Percentiles rank a stretch among this genome's conserved stretches.
Conservation (phyloP, 30 jellyfish, hydroid and myxozoan species). For the Aurelia coerulea region DNA sequence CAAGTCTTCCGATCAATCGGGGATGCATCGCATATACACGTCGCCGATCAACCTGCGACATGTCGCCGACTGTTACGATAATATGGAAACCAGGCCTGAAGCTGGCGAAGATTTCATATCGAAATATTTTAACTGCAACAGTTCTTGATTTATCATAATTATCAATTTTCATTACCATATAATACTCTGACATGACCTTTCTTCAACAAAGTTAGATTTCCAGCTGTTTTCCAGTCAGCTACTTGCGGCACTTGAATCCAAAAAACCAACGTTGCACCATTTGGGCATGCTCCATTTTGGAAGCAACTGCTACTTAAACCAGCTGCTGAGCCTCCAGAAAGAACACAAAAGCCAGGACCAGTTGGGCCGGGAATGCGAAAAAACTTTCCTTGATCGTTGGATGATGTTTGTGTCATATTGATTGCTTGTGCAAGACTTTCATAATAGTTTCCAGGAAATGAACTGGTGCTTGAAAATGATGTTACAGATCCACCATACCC, state of each 20-base stretch:
- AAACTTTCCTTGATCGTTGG: not conserved
- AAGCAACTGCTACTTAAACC: not conserved
- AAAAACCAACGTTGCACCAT: constrained; percentile 27
- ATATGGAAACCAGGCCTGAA: too few species aligned
- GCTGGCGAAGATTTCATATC: too few species aligned
- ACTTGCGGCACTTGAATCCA: constrained; percentile 56
- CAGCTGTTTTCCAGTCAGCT: constrained; percentile 27
- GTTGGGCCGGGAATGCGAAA: constrained; percentile 47
- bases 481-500: not conserved
- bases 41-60: too few species aligned
- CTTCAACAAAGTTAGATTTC: constrained; percentile 34
- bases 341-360: constrained; percentile 11
- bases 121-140: too few species aligned
- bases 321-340: too few species aligned
- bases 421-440: constrained; percentile 8
- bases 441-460: not conserved
- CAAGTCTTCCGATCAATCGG: too few species aligned
- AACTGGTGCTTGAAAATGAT: not conserved
- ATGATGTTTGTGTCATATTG: not conserved
- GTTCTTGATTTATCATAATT: too few species aligned
- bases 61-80: too few species aligned
- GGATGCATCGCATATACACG: too few species aligned
- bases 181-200: constrained; percentile 15
- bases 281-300: not conserved
- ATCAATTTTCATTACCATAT: constrained; percentile 6